Conservation (phyloP, 2,113 vertebrate genomes). For the Girardinichthys multiradiatus region DNA sequence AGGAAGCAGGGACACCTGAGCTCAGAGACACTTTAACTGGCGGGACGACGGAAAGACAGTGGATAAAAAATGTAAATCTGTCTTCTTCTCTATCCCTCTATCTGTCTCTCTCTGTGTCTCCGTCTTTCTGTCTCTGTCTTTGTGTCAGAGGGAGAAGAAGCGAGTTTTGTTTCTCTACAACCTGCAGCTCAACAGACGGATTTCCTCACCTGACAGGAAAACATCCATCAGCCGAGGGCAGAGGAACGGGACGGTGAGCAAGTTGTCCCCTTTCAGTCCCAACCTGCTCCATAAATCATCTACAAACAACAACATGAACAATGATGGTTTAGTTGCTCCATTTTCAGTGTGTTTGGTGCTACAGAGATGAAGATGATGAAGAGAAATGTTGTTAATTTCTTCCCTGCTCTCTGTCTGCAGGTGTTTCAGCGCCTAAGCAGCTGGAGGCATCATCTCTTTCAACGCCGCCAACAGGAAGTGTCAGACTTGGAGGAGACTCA, state of each 20-base stretch:
- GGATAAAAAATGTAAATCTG: too few relatives aligned
- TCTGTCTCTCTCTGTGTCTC: too few relatives aligned
- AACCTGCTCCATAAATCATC: not conserved
- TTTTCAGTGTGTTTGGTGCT: too few relatives aligned
- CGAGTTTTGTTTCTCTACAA: slow-evolving; percentile 88
- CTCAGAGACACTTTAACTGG: too few relatives aligned
- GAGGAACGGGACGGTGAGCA: slow-evolving; percentile 49
- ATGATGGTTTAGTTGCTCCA: not conserved
- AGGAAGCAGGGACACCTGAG: too few relatives aligned
- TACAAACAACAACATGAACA: not conserved
- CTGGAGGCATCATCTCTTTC: not conserved
- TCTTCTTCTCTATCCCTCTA: too few relatives aligned
- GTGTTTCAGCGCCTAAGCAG: slow-evolving; percentile 19
- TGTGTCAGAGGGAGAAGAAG: slow-evolving; percentile 86
- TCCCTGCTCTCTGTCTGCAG: slow-evolving; percentile 18
- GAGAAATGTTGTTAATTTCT: not conserved
- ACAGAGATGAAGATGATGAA: too few relatives aligned
- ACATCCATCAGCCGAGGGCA: slow-evolving; percentile 30
- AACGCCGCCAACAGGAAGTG: not conserved
- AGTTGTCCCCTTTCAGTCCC: not conserved
- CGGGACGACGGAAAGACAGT: too few relatives aligned
- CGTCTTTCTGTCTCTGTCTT: slow-evolving; percentile 2
- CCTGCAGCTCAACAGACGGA: slow-evolving; percentile 77
- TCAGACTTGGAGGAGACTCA: not conserved
- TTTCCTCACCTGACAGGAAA: slow-evolving; percentile 61